A percentile compares a stretch with the other conserved stretches of the same genome.
Evolutionary conservation across 1,140 invertebrate species (phyloP).

Genomic region (Plectrocnemia conspersa): DNA sequence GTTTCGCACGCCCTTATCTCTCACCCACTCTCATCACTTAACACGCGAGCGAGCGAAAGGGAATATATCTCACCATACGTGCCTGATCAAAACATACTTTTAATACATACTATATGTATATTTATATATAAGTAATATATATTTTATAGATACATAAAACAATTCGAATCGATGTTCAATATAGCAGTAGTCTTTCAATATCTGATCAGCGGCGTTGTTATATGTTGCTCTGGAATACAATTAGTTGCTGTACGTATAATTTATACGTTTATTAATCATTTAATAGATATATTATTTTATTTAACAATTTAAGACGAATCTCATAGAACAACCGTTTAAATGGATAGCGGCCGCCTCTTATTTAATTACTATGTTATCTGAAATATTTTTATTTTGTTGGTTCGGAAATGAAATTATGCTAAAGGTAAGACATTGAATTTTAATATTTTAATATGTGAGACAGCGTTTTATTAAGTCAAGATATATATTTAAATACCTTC

Average conservation of each 20-base stretch:
- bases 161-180: constrained; percentile 47
- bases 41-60: too few species aligned
- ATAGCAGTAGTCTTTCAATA: constrained; percentile 45
- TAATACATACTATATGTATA: background rate
- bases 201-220: constrained; percentile 47
- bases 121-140: constrained; percentile 1
- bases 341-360: constrained; percentile 48
- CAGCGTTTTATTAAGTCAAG: background rate
- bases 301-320: constrained; percentile 40
- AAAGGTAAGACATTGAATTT: constrained; percentile 38
- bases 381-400: constrained; percentile 50
- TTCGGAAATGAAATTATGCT: constrained; percentile 48
- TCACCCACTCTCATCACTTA: too few species aligned
- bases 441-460: background rate
- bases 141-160: constrained; percentile 42
- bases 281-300: background rate
- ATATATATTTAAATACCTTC: background rate
- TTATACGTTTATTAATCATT: background rate
- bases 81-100: background rate
- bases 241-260: constrained; percentile 42
- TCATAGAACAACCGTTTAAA: constrained; percentile 45
- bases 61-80: too few species aligned
- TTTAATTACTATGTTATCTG: constrained; percentile 47
- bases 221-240: constrained; percentile 46
- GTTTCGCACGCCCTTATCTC: too few species aligned